These are phyloP conservation scores for Pipistrellus nathusii DNA, from an alignment of 2,797 vertebrate species.

Conservation along the genomic window DNA sequence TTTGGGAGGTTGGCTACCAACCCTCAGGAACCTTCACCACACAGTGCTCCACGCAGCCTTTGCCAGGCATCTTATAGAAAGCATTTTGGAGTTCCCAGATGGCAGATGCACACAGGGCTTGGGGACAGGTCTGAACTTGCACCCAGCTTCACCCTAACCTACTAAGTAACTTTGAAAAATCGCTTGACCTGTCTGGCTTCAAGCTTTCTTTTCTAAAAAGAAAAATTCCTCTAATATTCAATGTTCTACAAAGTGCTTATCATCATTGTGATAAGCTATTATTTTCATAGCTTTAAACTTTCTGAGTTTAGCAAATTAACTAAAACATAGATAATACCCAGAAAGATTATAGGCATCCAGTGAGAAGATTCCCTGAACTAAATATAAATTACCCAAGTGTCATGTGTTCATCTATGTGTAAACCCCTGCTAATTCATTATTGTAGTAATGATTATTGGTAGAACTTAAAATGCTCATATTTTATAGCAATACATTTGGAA, in stretches of 20 bases:
- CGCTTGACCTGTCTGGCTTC: not conserved
- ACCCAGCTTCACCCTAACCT: not conserved
- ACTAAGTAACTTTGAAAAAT: not conserved
- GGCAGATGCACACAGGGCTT: not conserved
- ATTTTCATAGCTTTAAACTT: conserved; percentile 7
- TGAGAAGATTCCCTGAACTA: not conserved
- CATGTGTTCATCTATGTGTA: not conserved
- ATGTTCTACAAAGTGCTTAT: not conserved
- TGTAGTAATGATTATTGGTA: not conserved
- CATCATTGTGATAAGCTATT: not conserved
- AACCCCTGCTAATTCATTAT: not conserved
- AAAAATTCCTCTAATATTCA: not conserved
- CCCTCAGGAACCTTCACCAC: not conserved
- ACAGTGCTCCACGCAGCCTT: not conserved
- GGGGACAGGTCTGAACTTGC: not conserved
- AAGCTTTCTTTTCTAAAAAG: conserved; percentile 11
- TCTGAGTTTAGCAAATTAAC: not conserved
- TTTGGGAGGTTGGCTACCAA: not conserved
- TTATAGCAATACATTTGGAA: not conserved
- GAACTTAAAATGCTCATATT: conserved; percentile 13
- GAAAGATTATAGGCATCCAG: not conserved
- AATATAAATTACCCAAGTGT: not conserved
- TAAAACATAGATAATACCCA: conserved; percentile 19
- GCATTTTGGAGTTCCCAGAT: not conserved
- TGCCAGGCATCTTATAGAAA: not conserved